Evolutionary conservation across 2,888 invertebrate genomes (phyloP), one percentile per base, ranked within the genome.

Genomic region (Anthrax anthrax): DNA sequence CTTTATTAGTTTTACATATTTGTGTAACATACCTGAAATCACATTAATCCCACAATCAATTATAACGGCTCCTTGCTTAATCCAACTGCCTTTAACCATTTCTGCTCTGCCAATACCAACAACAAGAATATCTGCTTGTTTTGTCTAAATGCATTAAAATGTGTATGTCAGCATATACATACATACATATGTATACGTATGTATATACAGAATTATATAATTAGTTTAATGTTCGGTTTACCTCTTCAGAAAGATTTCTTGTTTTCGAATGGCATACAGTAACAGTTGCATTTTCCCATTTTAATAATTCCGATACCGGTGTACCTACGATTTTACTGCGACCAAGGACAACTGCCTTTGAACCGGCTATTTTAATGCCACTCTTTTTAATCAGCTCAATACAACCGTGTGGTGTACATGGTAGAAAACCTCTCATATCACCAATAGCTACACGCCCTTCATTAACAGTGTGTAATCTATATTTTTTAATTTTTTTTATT

Each of bases 11-110:
- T n/a, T n/a, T n/a, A n/a, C n/a, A n/a, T n/a, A n/a, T n/a, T n/a
- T n/a, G n/a, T n/a, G n/a, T n/a, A 16, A 38, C 52, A 51, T 49
- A 88, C 89, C 94, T 70, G 84, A 75, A 56, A 92, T 81, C 4
- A 86, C 77, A 70, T 92, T 96, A 56, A 98, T 98, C 39, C 98
- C 98, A 68, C 97, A 98, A 68, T 98, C 98, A 58, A 99, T 95
- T 37, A 98, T 96, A 13, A 98, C 84, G 16, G 97, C 95, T 5
- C 97, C 96, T 0, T 90, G 89, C 69, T 98, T 98, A 55, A 99
- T 81, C 97, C 97, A 97, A 52, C 84, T 84, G 0, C 85, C 91
- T 63, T 86, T 87, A 2, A 98, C 91, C 72, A 94, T 75, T 68
- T 92, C 80, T 1, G 92, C 73, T 56, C 80, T 77, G 0, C 97